Percentiles rank a stretch among this genome's conserved stretches.
These are phyloP conservation scores for Paramormyrops kingsleyae DNA, from an alignment of 2,113 vertebrate genomes.

Conservation along the genomic window DNA sequence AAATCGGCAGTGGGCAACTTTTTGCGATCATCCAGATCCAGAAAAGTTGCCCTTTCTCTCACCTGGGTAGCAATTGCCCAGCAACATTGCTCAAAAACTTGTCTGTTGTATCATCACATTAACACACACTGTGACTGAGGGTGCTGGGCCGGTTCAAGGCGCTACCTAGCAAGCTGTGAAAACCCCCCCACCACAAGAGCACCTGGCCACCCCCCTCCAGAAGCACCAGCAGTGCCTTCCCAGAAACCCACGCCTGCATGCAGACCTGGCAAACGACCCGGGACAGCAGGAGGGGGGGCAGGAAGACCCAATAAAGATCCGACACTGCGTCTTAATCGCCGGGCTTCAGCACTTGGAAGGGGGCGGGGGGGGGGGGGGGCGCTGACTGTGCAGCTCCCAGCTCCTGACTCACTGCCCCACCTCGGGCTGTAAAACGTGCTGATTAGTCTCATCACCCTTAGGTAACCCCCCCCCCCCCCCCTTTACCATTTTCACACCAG, in stretches of 20 bases:
- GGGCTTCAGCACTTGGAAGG: conserved; percentile 50
- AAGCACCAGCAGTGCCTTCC: neutral
- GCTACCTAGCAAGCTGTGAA: neutral
- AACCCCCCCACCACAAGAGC: neutral
- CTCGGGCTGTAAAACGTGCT: conserved; percentile 53
- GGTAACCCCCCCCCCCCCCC: conserved; percentile 53
- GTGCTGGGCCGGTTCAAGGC: neutral
- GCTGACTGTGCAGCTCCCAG: conserved; percentile 57
- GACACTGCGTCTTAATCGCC: conserved; percentile 65
- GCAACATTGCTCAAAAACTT: neutral
- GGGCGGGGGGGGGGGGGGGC: conserved; percentile 37
- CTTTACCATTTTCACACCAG: conserved; percentile 44
- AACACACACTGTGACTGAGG: neutral
- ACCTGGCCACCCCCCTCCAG: neutral
- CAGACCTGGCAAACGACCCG: conserved; percentile 56
- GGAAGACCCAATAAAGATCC: conserved; percentile 63
- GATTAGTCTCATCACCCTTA: conserved; percentile 54
- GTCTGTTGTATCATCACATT: neutral
- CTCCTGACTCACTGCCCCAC: conserved; percentile 54
- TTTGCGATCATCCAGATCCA: neutral
- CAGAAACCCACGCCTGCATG: conserved; percentile 57
- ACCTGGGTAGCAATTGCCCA: neutral
- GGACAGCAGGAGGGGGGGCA: conserved; percentile 57
- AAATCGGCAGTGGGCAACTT: neutral
- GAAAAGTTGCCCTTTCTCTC: neutral